These are phyloP conservation scores for Sinopyrophorus schimmeli DNA, from an alignment of 2,888 invertebrate genomes.

Conservation along the genomic window DNA sequence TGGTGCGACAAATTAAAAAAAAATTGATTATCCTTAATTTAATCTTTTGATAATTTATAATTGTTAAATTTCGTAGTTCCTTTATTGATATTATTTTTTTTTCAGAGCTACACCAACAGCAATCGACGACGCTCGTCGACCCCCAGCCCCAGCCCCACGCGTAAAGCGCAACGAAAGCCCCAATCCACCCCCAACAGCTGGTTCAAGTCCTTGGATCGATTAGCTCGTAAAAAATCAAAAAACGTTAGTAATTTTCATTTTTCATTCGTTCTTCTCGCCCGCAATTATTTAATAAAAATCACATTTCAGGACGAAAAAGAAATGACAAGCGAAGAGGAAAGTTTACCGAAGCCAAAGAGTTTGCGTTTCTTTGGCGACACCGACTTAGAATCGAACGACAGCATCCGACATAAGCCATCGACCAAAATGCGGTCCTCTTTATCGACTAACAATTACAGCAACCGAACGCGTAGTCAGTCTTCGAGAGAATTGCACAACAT, in stretches of 20 bases:
- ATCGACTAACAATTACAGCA: slow-evolving; percentile 23
- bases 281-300: no score
- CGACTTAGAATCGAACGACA: slow-evolving; percentile 73
- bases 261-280: no score
- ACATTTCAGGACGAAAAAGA: slow-evolving; percentile 37
- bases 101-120: slow-evolving; percentile 65
- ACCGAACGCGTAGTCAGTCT: slow-evolving; percentile 48
- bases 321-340: slow-evolving; percentile 63
- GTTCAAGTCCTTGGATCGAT: slow-evolving; percentile 78
- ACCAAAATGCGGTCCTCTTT: slow-evolving; percentile 39
- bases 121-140: slow-evolving; percentile 76
- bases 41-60: no score
- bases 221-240: slow-evolving; percentile 67
- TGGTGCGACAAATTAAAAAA: no score
- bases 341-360: slow-evolving; percentile 60
- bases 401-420: slow-evolving; percentile 48
- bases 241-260: slow-evolving; percentile 53
- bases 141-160: slow-evolving; percentile 65
- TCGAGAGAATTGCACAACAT: slow-evolving; percentile 62
- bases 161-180: slow-evolving; percentile 51
- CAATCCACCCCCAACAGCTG: slow-evolving; percentile 61
- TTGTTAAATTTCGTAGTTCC: no score
- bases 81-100: no score
- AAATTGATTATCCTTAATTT: no score
- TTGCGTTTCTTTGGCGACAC: slow-evolving; percentile 85